phyloP scores from a whole-genome alignment of 2,113 vertebrate species.

The Eulemur rufifrons region DNA sequence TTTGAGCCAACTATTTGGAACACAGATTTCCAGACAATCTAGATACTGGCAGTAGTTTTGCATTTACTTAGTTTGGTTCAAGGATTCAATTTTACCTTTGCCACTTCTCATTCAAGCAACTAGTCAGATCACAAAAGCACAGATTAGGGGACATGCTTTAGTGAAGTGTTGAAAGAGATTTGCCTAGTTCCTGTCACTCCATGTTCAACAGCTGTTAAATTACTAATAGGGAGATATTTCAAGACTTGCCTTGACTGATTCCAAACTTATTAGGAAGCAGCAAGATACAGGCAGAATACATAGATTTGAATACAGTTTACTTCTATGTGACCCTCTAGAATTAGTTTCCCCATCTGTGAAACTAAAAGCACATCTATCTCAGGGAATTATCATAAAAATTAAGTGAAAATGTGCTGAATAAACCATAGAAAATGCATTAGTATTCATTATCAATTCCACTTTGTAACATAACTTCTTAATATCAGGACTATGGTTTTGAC shows the following conservation, averaged over 20 bases:
- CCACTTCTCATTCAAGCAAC: background rate
- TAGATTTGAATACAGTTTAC: background rate
- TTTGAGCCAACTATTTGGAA: constrained; percentile 3
- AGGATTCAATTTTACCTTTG: background rate
- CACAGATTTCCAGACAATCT: background rate
- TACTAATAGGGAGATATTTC: background rate
- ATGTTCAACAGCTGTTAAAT: background rate
- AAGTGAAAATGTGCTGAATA: background rate
- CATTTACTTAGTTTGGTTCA: background rate
- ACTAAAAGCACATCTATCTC: background rate
- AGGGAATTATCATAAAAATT: background rate
- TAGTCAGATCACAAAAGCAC: background rate
- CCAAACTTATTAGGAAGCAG: background rate
- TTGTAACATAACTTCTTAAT: background rate
- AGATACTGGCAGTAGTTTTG: background rate
- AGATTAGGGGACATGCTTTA: background rate
- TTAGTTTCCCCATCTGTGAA: background rate
- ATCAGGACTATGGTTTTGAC: background rate
- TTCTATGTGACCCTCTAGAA: background rate
- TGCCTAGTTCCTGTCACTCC: background rate
- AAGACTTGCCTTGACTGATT: background rate
- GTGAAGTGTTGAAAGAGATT: background rate
- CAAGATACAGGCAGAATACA: background rate
- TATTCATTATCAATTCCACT: background rate
- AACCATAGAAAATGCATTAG: background rate